Base-by-base conservation (phyloP, 2,888 invertebrate genomes). In the Phyllotreta striolata region DNA sequence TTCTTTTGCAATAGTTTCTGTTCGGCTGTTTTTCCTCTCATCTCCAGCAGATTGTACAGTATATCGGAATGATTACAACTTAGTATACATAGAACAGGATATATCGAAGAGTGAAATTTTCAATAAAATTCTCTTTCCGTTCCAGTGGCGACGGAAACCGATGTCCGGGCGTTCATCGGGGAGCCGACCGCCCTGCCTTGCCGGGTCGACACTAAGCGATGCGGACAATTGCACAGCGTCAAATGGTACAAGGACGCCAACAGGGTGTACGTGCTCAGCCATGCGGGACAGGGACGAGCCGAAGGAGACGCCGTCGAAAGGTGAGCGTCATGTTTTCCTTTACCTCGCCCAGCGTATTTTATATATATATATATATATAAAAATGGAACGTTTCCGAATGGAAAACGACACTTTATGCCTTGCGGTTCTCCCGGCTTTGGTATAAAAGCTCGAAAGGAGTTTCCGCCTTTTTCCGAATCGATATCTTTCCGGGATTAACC, bases 201-300 rank as follows among this genome's bases (percentile, higher is more conserved):
- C 77, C 84, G 87, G 12, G 87, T 92, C 69, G 90, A 91, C 75
- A 84, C 85, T 44, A 83, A 86, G n/a, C 86, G 88, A 35, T 93
- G 93, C 76, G 91, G 91, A 0, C 89, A 88, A 69, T 87, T 92
- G 77, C 92, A 93, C 83, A 91, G 90, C 81, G 90, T 93, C 79
- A 92, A 92, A 79, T 93, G 92, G 92, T 92, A 92, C 82, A 87
- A 90, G 71, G 89, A 88, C 1, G 87, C 89, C 64, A 84, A 86
- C 51, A 81, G 92, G 62, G 90, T 92, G 62, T 91, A 90, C 81
- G 90, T 92, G 72, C 91, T 89, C 83, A 91, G 91, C 66, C 89
- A 90, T 68, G 85, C 87, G 6, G 86, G 87, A 1, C 86, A 90
- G 68, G 87, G 88, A 67, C 81, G 88, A 61, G 87, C 90, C 0